A percentile compares a stretch with the other conserved stretches of the same genome.
phyloP scores from a whole-genome alignment of 2,888 invertebrate species.

The Macaria notata region DNA sequence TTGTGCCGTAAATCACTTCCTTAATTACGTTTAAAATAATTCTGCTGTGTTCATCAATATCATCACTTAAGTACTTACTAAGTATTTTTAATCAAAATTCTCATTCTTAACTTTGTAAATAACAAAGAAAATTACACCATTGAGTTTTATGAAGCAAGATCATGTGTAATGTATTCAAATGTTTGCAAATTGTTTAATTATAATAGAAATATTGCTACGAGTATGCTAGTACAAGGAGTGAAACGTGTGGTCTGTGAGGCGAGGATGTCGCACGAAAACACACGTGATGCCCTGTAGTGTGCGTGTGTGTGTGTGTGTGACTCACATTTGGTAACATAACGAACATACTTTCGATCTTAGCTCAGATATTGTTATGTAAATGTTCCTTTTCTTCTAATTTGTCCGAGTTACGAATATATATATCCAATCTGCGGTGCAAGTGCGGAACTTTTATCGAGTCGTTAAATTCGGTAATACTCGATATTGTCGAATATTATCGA shows the following conservation, averaged over 20 bases:
- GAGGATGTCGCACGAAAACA: neutral
- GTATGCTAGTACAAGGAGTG: constrained; percentile 4
- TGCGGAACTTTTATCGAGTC: too few species aligned
- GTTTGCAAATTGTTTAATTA: constrained; percentile 20
- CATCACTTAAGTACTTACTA: too few species aligned
- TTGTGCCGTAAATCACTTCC: constrained; percentile 4
- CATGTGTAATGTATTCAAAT: constrained; percentile 9
- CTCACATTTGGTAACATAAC: too few species aligned
- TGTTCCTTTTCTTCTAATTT: too few species aligned
- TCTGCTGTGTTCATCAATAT: neutral
- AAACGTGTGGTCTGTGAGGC: constrained; percentile 6
- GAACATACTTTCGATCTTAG: too few species aligned
- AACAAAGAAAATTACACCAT: neutral
- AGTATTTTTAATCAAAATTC: neutral
- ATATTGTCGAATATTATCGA: too few species aligned
- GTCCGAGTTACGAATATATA: too few species aligned
- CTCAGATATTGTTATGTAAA: too few species aligned
- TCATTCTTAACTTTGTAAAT: neutral
- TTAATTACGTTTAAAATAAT: neutral
- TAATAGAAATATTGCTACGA: constrained; percentile 8
- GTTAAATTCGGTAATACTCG: too few species aligned
- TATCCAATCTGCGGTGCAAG: too few species aligned
- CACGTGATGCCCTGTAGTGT: neutral
- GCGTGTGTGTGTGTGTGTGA: too few species aligned
- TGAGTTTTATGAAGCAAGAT: constrained; percentile 3